Base-by-base conservation (phyloP, 2,888 invertebrate genomes). In the Apamea crenata region DNA sequence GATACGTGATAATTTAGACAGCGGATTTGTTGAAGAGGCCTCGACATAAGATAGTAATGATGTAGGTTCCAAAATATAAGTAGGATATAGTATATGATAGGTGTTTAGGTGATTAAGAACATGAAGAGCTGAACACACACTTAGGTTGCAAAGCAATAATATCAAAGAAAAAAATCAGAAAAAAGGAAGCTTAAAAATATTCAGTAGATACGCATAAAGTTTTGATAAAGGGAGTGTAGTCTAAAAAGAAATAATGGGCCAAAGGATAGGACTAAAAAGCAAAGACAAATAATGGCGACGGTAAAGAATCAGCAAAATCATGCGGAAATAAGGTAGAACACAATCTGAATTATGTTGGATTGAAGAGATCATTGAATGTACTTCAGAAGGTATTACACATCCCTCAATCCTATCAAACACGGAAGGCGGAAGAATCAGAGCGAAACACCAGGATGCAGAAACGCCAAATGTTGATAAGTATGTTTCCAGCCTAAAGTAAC, bases 381-480 rank as follows among this genome's bases (percentile, higher is more conserved):
- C 68, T 65, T 67, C 44, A 65, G 10, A 83, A 63, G n/a, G 63
- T 72, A 73, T 69, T 78, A 73, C 47, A 4, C 25, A 83, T 40
- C 44, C 78, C 53, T 61, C 83, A 78, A 69, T 79, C 84, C 73
- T 79, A 70, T 84, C 84, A 65, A 79, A 84, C 65, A 18, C 82
- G 79, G 82, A 82, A 82, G 79, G 44, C 78, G 72, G 79, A 82
- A 84, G 67, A 78, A 83, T 83, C 79, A 68, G 65, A 66, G 79
- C 59, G 67, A 78, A 78, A 59, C 53, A 67, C 7, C 32, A 69
- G 84, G 50, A 50, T 65, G 67, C 47, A 77, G 21, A 73, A 78
- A 71, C 66, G 66, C 47, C 40, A 63, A 44, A 77, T 10, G 2
- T n/a, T 83, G 81, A 82, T 83, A 78, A 73, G 25, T 78, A 61